phyloP scores from a whole-genome alignment of 2,113 vertebrate genomes.

The Corvus moneduloides region DNA sequence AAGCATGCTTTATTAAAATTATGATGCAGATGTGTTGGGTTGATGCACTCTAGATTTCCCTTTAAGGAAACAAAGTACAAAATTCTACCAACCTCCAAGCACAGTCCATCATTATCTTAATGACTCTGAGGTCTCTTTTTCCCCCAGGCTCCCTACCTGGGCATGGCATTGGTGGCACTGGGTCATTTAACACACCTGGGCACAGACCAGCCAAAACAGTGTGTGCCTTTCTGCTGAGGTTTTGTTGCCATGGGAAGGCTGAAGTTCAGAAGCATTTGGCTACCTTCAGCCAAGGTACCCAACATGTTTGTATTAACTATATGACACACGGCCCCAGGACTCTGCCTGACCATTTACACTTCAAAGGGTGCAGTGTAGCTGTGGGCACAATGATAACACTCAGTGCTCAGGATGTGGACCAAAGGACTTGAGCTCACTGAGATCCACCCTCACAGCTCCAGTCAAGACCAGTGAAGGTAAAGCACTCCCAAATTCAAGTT shows the following conservation, averaged over 20 bases:
- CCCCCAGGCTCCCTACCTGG: neutral
- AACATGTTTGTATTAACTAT: neutral
- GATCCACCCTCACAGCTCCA: neutral
- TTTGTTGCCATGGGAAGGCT: neutral
- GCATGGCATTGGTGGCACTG: neutral
- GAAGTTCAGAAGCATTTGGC: neutral
- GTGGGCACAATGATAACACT: neutral
- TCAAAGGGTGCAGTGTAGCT: neutral
- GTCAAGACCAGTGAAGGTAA: neutral
- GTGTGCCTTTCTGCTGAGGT: neutral
- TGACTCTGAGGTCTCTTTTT: neutral
- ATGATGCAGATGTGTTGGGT: neutral
- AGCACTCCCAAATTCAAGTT: neutral
- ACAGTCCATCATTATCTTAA: neutral
- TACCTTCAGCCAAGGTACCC: neutral
- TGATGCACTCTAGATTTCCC: neutral
- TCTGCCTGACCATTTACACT: neutral
- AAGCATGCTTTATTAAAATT: neutral
- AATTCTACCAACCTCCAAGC: neutral
- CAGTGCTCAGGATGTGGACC: neutral
- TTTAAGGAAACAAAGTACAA: neutral
- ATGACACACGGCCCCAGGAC: neutral
- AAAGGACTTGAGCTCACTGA: neutral
- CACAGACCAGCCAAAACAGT: neutral
- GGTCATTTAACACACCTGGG: neutral